These are phyloP conservation scores for Latrodectus hesperus DNA, from an alignment of 2,888 invertebrate genomes.

Conservation along the genomic window DNA sequence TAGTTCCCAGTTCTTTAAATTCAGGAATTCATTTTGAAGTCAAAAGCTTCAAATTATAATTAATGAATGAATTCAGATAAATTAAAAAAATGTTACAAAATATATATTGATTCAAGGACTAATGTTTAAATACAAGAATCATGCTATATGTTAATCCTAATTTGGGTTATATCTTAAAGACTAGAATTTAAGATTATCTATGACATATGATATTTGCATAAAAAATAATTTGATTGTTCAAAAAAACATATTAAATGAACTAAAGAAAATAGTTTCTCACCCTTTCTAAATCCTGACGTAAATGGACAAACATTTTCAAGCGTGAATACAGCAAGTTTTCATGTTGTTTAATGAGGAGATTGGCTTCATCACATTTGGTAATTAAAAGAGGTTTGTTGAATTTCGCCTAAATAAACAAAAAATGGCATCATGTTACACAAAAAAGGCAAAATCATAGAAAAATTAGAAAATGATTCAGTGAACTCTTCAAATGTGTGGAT, in stretches of 20 bases:
- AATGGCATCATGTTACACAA: too few relatives aligned
- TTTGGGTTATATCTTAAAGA: too few relatives aligned
- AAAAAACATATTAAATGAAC: background rate
- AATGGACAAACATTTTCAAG: constrained; percentile 96
- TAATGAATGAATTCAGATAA: background rate
- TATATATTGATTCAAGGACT: background rate
- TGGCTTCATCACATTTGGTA: constrained; percentile 89
- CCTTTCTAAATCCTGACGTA: constrained; percentile 95
- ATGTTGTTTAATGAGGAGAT: constrained; percentile 86
- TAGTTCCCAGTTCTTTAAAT: too few relatives aligned
- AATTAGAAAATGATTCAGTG: too few relatives aligned
- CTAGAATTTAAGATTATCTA: too few relatives aligned
- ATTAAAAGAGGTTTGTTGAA: constrained; percentile 89
- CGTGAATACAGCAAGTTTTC: constrained; percentile 85
- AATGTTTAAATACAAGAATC: too few relatives aligned
- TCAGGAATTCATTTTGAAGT: too few relatives aligned
- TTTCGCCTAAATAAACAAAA: constrained; percentile 80
- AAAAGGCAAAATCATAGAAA: too few relatives aligned
- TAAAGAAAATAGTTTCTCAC: constrained; percentile 75
- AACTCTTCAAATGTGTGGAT: too few relatives aligned
- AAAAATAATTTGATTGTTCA: background rate
- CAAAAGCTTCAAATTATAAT: too few relatives aligned
- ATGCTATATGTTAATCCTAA: too few relatives aligned
- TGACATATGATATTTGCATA: background rate
- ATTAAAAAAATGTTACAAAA: background rate